A percentile compares a stretch with the other conserved stretches of the same genome.
phyloP scores from a whole-genome alignment of 37 sponge, comb jelly and placozoan species.

The Ephydatia muelleri region DNA sequence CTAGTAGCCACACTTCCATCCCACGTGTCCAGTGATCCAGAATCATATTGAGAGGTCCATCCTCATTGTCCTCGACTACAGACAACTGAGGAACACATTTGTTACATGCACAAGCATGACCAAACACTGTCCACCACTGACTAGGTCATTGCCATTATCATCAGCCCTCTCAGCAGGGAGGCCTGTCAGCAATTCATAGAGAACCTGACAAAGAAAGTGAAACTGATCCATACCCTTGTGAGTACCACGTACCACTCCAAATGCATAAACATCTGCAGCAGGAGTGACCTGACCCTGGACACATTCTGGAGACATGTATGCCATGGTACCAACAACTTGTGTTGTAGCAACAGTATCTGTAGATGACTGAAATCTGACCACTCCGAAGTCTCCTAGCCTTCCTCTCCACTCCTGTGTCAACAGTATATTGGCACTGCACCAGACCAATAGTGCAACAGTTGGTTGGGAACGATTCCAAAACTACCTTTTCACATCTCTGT shows the following conservation, averaged over 20 bases:
- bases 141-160: slow-evolving; percentile 38
- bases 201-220: slow-evolving; percentile 8
- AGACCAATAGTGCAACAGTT: neutral
- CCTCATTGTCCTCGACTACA: slow-evolving; percentile 45
- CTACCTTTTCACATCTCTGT: slow-evolving; percentile 74
- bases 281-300: slow-evolving; percentile 17
- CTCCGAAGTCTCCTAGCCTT: slow-evolving; percentile 59
- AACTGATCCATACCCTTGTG: neutral
- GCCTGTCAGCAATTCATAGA: slow-evolving; percentile 50
- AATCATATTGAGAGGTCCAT: neutral
- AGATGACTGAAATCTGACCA: slow-evolving; percentile 34
- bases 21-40: slow-evolving; percentile 25
- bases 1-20: slow-evolving; percentile 22
- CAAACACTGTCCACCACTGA: neutral
- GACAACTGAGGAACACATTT: slow-evolving; percentile 14
- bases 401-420: slow-evolving; percentile 45
- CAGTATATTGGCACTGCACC: slow-evolving; percentile 58
- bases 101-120: neutral
- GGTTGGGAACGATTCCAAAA: neutral
- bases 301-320: slow-evolving; percentile 62
- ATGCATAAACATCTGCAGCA: slow-evolving; percentile 52
- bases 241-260: slow-evolving; percentile 55
- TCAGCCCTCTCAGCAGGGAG: slow-evolving; percentile 10
- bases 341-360: slow-evolving; percentile 12
- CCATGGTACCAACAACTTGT: slow-evolving; percentile 52